Base-by-base conservation (phyloP, 2,113 vertebrate species). In the Malurus elegans region DNA sequence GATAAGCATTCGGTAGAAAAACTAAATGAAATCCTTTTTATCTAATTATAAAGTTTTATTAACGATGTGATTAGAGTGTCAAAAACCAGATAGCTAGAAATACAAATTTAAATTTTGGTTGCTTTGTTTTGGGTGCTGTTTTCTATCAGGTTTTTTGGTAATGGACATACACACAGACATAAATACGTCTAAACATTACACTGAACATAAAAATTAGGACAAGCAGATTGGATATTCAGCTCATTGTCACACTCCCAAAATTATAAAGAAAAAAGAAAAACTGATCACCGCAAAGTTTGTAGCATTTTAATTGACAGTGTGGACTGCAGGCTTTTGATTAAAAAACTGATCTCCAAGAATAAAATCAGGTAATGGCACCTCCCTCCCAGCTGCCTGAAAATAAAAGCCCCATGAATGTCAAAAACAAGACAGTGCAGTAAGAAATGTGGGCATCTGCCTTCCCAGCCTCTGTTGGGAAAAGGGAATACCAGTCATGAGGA, bases 391-490 rank as follows among this genome's bases (percentile, higher is more conserved):
- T 85, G 79, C n/a, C 65, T 82, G 57, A 91, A 82, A 92, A 74
- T 14, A 95, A 45, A 45, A 92, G 56, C 18, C 28, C 48, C 14
- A 42, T 78, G 60, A 80, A 75, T 74, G 57, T 72, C 42, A 92
- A 91, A 94, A 57, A 62, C 16, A 65, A 91, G 18, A 26, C 25
- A 62, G 36, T 19, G 9, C 12, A 44, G 57, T 25, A 73, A 69
- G 75, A 74, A 97, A 79, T 36, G 8, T 57, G 28, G 56, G 44
- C 91, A 96, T 82, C 67, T 95, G 76, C 62, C 70, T 91, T 72
- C 29, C 12, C 32, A 84, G 38, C 25, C 78, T 88, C 75, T 86
- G 17, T 7, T 84, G 93, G 86, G 66, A 96, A 94, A 81, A 86
- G 81, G 75, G 66, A 90, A 94, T 89, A 62, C 24, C 16, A 61